Evolutionary conservation across 2,113 vertebrate species (phyloP).

Genomic region (Amphiprion percula): DNA sequence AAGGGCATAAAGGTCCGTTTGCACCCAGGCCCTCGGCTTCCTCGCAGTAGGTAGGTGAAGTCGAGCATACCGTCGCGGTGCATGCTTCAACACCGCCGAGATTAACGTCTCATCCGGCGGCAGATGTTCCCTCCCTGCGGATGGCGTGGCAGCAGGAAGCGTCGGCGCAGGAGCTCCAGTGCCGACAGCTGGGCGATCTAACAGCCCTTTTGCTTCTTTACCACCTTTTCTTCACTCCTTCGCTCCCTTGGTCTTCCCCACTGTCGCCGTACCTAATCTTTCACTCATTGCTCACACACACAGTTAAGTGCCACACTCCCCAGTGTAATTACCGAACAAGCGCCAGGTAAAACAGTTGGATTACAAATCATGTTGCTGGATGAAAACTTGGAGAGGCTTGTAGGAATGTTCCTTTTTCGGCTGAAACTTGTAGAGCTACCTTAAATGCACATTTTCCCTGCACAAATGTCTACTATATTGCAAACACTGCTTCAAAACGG

Average conservation of each 20-base stretch:
- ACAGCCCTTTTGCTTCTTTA: slow-evolving; percentile 50
- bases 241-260: slow-evolving; percentile 32
- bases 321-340: slow-evolving; percentile 68
- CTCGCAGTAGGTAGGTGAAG: slow-evolving; percentile 41
- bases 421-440: neutral
- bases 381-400: slow-evolving; percentile 13
- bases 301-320: slow-evolving; percentile 36
- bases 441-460: neutral
- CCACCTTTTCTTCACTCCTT: slow-evolving; percentile 33
- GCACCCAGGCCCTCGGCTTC: neutral
- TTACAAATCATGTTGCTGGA: slow-evolving; percentile 43
- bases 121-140: slow-evolving; percentile 78
- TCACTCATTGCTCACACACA: slow-evolving; percentile 50
- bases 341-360: slow-evolving; percentile 44
- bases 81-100: slow-evolving; percentile 39
- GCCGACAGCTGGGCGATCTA: slow-evolving; percentile 72
- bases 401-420: neutral
- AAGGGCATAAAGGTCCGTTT: slow-evolving; percentile 9
- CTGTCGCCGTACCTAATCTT: slow-evolving; percentile 58
- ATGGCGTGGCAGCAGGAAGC: slow-evolving; percentile 64
- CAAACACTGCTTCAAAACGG: neutral
- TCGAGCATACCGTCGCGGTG: slow-evolving; percentile 11
- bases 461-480: neutral
- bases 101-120: slow-evolving; percentile 65
- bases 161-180: slow-evolving; percentile 52